Evolutionary conservation across 1,140 invertebrate genomes (phyloP), one percentile per base, ranked within the genome.

Genomic region (Aphis gossypii): DNA sequence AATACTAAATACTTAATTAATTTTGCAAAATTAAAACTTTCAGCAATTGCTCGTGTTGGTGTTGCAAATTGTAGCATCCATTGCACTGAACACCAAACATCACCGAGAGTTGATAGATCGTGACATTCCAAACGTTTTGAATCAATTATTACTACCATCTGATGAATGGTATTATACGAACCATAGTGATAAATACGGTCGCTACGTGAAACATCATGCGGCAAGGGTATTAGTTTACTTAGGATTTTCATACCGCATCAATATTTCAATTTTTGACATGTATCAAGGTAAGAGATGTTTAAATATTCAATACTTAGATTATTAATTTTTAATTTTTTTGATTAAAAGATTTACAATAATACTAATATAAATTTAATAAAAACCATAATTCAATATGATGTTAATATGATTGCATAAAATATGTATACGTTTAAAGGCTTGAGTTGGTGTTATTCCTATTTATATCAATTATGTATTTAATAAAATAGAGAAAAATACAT

Each of bases 151-250:
- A 56, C 95, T 97, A 86, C 97, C 97, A 14, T 97, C 97, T 0
- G 97, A 97, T 95, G 97, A 97, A 94, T 97, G 97, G 96, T 97
- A 97, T 95, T 97, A 97, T 95, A 97, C 97, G 76, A 97, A 97
- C 95, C 97, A 97, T 95, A 97, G 96, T 94, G 97, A 97, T 60
- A 96, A 97, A 94, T 97, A 97, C 95, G 96, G 97, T 38, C 96
- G 96, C 90, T 97, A 96, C 94, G 97, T 97, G 51, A 97, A 97
- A 94, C 96, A 97, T 95, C 97, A 97, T 94, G 97, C 97, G 0
- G 96, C 97, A 7, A 95, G 97, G 93, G 96, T 97, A 35, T 95
- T 97, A 7, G 96, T 97, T 48, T 96, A 96, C 94, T 94, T 96
- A 30, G 96, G 96, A 44, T 95, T 96, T 38, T 95, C 96, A 87